phyloP scores from a whole-genome alignment of 2,797 vertebrate genomes.

The Sebastolobus altivelis region DNA sequence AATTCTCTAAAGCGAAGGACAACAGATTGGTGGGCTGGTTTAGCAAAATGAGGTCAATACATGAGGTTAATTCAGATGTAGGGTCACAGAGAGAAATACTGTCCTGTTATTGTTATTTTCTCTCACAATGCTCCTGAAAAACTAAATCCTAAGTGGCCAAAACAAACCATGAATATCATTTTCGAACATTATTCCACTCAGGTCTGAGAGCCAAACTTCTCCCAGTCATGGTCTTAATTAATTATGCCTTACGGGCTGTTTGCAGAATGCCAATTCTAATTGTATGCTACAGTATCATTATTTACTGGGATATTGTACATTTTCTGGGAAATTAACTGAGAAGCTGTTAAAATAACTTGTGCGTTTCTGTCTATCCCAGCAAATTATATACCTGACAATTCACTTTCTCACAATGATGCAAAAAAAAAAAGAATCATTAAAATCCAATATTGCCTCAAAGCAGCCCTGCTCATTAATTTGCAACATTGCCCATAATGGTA shows the following conservation, averaged over 20 bases:
- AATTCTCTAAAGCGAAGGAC: neutral
- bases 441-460: neutral
- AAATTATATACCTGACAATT: conserved; percentile 5
- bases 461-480: conserved; percentile 19
- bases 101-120: neutral
- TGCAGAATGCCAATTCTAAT: neutral
- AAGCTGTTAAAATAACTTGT: neutral
- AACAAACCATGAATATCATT: neutral
- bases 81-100: neutral
- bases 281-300: neutral
- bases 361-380: neutral
- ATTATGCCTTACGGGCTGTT: neutral
- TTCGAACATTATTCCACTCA: neutral
- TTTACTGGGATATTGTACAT: neutral
- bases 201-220: neutral
- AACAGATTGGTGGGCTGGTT: neutral
- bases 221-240: neutral
- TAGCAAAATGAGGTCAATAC: neutral
- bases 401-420: neutral
- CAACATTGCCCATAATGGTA: neutral
- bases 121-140: neutral
- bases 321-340: neutral
- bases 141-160: neutral
- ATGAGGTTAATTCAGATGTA: neutral
- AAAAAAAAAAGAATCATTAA: neutral